Evolutionary conservation across 53 echinoderm and acorn worm genomes (phyloP).

Genomic region (Zoroaster sp.): DNA sequence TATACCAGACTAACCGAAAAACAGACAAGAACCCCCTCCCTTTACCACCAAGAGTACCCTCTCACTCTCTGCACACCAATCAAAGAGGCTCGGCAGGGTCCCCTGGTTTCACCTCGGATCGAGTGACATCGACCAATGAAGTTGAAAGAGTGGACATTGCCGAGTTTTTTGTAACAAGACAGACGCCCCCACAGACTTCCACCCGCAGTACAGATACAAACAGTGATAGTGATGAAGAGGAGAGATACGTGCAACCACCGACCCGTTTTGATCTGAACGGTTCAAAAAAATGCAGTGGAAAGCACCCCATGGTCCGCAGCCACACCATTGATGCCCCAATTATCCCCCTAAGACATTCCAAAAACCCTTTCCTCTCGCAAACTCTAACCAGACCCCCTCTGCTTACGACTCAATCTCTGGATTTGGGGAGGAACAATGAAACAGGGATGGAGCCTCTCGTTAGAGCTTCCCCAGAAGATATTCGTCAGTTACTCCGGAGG

Average conservation of each 20-base stretch:
- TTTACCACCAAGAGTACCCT: conserved; percentile 10
- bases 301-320: conserved; percentile 14
- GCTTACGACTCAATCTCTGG: conserved; percentile 11
- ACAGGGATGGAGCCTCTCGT: conserved; percentile 15
- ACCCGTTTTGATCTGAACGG: neutral
- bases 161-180: neutral
- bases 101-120: conserved; percentile 10
- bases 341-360: conserved; percentile 1
- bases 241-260: conserved; percentile 23
- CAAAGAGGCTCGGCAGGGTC: neutral
- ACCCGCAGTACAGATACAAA: neutral
- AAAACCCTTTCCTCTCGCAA: neutral
- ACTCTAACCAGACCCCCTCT: neutral
- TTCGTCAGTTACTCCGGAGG: conserved; percentile 17
- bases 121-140: neutral
- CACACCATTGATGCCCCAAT: conserved; percentile 13
- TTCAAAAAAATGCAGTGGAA: neutral
- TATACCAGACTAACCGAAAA: conserved; percentile 46
- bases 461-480: conserved; percentile 27
- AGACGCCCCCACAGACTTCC: neutral
- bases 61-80: neutral
- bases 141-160: conserved; percentile 50
- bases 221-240: conserved; percentile 19
- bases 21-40: conserved; percentile 31
- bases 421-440: neutral